A percentile compares a stretch with the other conserved stretches of the same genome.
Evolutionary conservation across 2,797 vertebrate species (phyloP).

Genomic region (Helicolenus hilgendorfi): DNA sequence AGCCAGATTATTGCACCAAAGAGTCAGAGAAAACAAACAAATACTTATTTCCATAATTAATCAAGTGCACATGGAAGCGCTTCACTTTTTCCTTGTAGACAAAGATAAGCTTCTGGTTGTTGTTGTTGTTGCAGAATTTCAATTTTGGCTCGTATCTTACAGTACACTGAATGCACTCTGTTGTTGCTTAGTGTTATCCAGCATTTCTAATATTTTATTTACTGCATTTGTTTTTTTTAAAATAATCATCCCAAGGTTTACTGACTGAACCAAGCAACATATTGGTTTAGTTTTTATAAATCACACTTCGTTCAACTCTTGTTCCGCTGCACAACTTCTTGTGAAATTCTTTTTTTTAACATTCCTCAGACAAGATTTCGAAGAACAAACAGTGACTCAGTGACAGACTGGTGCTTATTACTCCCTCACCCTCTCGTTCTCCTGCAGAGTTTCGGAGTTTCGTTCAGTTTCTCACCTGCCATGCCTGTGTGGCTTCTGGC

Average conservation of each 20-base stretch:
- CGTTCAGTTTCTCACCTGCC: constrained; percentile 72
- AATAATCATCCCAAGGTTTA: neutral
- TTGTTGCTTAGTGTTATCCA: neutral
- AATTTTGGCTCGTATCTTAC: constrained; percentile 10
- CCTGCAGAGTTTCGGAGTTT: constrained; percentile 44
- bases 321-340: constrained; percentile 10
- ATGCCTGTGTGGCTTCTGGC: constrained; percentile 69
- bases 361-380: constrained; percentile 1
- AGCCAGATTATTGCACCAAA: constrained; percentile 72
- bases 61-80: constrained; percentile 63
- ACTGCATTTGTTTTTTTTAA: neutral
- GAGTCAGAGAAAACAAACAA: constrained; percentile 74
- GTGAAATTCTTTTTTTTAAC: neutral
- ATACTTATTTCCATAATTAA: constrained; percentile 82
- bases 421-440: constrained; percentile 29
- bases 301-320: neutral
- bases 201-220: constrained; percentile 5
- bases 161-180: neutral
- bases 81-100: constrained; percentile 54
- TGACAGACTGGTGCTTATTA: constrained; percentile 30
- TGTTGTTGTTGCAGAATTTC: constrained; percentile 35
- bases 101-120: constrained; percentile 52
- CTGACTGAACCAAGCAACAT: constrained; percentile 3
- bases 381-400: constrained; percentile 3
- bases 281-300: neutral